These are phyloP conservation scores for Euglossa dilemma DNA, from an alignment of 1,140 invertebrate species.

Conservation along the genomic window DNA sequence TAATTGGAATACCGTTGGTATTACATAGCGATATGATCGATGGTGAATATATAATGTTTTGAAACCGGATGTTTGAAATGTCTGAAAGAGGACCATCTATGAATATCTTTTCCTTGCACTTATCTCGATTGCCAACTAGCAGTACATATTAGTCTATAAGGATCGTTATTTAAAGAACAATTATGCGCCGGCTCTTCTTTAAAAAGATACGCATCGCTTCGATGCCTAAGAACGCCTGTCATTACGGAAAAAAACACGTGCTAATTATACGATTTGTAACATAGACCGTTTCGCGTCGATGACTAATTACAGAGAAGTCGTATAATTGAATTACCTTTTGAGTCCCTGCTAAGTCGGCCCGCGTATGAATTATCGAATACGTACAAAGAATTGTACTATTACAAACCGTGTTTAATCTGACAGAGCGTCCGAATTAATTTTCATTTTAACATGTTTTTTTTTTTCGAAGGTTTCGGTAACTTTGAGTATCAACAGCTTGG, in stretches of 20 bases:
- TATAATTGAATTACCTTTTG: background rate
- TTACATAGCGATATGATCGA: background rate
- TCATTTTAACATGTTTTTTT: background rate
- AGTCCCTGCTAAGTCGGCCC: slow-evolving; percentile 18
- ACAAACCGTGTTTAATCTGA: background rate
- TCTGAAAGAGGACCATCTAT: background rate
- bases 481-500: slow-evolving; percentile 86
- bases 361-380: background rate
- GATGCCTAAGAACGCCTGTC: background rate
- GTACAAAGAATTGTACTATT: background rate
- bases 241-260: background rate
- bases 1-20: background rate
- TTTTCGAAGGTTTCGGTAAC: slow-evolving; percentile 85
- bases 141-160: background rate
- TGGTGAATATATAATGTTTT: background rate
- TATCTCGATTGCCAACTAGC: background rate
- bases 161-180: slow-evolving; percentile 14
- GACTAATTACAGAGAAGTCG: slow-evolving; percentile 15
- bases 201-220: background rate
- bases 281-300: background rate
- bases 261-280: slow-evolving; percentile 23
- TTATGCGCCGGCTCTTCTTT: background rate
- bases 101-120: background rate
- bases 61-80: background rate
- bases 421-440: background rate